A percentile compares a stretch with the other conserved stretches of the same genome.
Evolutionary conservation across 2,113 vertebrate species (phyloP).

Genomic region (Halcyon malimbica): DNA sequence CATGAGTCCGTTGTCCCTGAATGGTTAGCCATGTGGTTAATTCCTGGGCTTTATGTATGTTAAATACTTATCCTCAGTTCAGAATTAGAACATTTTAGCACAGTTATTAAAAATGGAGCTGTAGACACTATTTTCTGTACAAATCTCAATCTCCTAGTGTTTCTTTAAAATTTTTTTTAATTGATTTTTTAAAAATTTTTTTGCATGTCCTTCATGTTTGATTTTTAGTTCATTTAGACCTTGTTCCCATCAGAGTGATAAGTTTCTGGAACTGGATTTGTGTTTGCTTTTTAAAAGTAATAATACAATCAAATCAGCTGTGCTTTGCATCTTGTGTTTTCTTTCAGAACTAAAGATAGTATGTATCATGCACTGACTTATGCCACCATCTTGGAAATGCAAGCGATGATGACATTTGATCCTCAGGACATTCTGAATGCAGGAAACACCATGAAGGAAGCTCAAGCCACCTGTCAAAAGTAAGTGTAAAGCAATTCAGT

Average conservation of each 20-base stretch:
- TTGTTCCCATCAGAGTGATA: not conserved
- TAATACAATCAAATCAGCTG: not conserved
- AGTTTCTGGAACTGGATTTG: not conserved
- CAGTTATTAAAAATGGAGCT: not conserved
- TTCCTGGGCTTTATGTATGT: not conserved
- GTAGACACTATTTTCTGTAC: not conserved
- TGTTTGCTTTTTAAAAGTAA: not conserved
- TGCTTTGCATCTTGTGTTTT: not conserved
- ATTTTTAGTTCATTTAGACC: not conserved
- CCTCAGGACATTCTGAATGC: constrained; percentile 91
- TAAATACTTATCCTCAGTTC: not conserved
- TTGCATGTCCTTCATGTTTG: not conserved
- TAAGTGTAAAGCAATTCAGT: constrained; percentile 34
- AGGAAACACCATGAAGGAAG: constrained; percentile 95
- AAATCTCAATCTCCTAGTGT: not conserved
- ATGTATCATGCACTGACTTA: constrained; percentile 97
- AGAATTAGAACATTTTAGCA: not conserved
- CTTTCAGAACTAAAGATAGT: constrained; percentile 89
- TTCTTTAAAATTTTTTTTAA: not conserved
- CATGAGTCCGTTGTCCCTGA: not conserved
- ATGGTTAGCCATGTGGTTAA: not conserved
- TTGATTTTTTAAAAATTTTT: not conserved
- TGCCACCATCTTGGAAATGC: constrained; percentile 97
- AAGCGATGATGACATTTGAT: constrained; percentile 99
- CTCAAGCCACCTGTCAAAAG: constrained; percentile 91